Percentiles rank a stretch among this genome's conserved stretches.
phyloP scores from a whole-genome alignment of 2,113 vertebrate species.

The Dromaius novaehollandiae region DNA sequence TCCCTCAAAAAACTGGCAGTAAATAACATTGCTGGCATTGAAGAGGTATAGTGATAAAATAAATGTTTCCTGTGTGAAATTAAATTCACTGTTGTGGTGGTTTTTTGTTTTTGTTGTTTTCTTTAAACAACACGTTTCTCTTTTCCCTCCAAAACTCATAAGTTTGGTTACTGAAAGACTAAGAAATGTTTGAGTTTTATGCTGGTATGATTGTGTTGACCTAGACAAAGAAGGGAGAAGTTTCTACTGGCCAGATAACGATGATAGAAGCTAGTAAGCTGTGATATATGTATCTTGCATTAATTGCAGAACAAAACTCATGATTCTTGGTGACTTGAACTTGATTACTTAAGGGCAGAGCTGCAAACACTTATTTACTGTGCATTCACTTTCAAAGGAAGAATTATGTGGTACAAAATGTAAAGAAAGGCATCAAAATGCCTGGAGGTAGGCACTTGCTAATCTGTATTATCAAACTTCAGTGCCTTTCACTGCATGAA shows the following conservation, averaged over 20 bases:
- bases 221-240: neutral
- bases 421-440: neutral
- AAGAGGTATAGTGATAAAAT: conserved; percentile 85
- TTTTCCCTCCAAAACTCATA: neutral
- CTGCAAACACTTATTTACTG: neutral
- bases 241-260: neutral
- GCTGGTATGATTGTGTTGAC: neutral
- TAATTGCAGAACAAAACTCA: neutral
- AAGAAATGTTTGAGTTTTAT: neutral
- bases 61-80: neutral
- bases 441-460: neutral
- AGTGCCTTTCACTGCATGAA: neutral
- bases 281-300: neutral
- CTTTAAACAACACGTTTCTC: neutral
- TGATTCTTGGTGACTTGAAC: neutral
- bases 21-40: conserved; percentile 98
- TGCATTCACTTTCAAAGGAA: neutral
- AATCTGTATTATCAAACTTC: neutral
- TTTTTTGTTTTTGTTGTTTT: neutral
- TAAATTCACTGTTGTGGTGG: neutral
- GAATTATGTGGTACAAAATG: neutral
- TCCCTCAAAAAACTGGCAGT: conserved; percentile 98
- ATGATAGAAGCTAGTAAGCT: neutral
- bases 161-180: neutral
- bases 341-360: neutral